phyloP scores from a whole-genome alignment of 2,113 vertebrate genomes.

The Lycaon pictus region DNA sequence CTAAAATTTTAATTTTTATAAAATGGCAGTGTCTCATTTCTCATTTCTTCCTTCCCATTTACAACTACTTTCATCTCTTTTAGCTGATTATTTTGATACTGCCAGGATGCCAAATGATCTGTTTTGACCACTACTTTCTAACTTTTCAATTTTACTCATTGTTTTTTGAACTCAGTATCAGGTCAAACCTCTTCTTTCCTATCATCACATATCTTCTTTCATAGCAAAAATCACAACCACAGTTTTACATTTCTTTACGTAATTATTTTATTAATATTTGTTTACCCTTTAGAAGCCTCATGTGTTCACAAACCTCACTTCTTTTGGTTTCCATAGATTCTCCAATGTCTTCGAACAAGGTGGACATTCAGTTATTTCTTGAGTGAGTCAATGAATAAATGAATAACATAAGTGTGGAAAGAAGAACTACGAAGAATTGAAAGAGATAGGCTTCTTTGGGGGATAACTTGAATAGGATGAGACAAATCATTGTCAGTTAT shows the following conservation, averaged over 20 bases:
- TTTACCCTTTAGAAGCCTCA: background rate
- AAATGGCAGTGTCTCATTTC: background rate
- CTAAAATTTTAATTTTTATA: background rate
- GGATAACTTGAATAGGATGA: background rate
- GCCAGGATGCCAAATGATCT: background rate
- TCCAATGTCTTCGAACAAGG: background rate
- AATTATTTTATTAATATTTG: background rate
- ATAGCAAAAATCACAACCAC: background rate
- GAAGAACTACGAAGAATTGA: background rate
- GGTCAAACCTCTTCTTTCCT: background rate
- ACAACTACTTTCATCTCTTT: background rate
- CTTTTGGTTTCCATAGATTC: background rate
- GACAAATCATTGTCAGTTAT: background rate
- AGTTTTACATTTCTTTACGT: background rate
- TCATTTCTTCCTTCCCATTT: background rate
- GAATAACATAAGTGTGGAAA: background rate
- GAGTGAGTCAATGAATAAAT: background rate
- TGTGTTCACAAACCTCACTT: background rate
- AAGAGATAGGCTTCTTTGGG: background rate
- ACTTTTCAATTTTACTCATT: constrained; percentile 5
- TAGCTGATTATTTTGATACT: background rate
- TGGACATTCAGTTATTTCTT: background rate
- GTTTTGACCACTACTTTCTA: background rate
- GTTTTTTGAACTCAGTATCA: background rate
- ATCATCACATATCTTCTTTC: background rate